Percentiles rank a stretch among this genome's conserved stretches.
These are phyloP conservation scores for Carterocephalus palaemon DNA, from an alignment of 2,888 invertebrate species.

Conservation along the genomic window DNA sequence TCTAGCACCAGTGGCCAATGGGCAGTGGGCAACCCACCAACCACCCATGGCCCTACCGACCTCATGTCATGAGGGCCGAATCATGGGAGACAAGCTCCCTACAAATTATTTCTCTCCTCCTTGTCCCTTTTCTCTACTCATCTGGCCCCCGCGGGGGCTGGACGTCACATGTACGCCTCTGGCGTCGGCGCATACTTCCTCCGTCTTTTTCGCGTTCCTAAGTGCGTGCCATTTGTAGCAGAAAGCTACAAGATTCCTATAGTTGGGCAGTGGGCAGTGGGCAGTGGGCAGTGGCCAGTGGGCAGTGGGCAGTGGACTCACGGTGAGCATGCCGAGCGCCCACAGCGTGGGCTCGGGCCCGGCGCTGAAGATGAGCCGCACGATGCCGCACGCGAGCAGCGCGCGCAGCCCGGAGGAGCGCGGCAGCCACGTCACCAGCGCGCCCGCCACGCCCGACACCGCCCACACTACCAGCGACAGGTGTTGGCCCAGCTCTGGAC, in stretches of 20 bases:
- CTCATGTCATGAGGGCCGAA: no score
- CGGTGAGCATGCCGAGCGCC: constrained; percentile 91
- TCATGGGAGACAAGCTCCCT: no score
- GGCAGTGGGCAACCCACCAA: no score
- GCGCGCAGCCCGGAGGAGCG: constrained; percentile 88
- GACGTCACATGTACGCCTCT: no score
- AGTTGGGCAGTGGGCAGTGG: constrained; percentile 30
- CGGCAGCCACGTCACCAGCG: constrained; percentile 87
- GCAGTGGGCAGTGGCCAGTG: not conserved
- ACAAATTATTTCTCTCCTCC: no score
- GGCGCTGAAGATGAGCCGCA: constrained; percentile 92
- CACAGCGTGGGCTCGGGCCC: constrained; percentile 95
- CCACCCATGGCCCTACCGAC: no score
- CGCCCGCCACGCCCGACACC: constrained; percentile 85
- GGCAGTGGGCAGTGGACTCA: constrained; percentile 49
- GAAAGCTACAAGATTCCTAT: no score
- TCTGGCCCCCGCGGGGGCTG: no score
- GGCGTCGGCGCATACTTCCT: not conserved
- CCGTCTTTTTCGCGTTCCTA: no score
- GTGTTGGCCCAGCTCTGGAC: constrained; percentile 87
- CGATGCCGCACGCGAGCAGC: constrained; percentile 87
- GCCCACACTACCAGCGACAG: constrained; percentile 93
- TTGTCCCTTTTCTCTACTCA: no score
- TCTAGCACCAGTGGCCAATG: no score
- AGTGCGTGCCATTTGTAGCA: no score